A percentile compares a stretch with the other conserved stretches of the same genome.
Conservation (phyloP, 2,797 vertebrate genomes). For the Cyclopterus lumpus region DNA sequence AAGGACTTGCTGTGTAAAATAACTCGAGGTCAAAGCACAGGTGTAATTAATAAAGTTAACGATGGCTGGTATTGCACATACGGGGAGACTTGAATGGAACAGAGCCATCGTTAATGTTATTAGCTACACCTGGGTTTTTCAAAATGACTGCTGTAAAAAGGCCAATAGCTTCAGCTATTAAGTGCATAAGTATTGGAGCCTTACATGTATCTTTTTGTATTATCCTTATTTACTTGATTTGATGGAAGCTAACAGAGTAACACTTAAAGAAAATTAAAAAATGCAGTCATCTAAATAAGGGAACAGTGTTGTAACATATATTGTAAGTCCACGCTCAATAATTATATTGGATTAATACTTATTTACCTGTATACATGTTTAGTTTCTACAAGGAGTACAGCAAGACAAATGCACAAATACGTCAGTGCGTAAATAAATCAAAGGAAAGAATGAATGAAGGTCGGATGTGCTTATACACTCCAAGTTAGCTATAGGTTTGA, state of each 20-base stretch:
- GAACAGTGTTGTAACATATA: not conserved
- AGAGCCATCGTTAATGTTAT: not conserved
- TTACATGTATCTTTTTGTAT: not conserved
- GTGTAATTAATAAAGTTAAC: not conserved
- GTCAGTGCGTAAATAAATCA: not conserved
- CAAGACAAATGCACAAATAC: constrained; percentile 4
- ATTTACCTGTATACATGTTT: not conserved
- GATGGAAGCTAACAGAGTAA: not conserved
- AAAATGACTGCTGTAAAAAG: not conserved
- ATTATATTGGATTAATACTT: constrained; percentile 4
- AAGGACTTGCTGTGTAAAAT: not conserved
- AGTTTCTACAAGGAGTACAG: not conserved
- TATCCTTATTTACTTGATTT: not conserved
- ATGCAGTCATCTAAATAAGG: not conserved
- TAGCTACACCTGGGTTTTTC: too few relatives aligned
- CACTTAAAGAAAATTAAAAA: not conserved
- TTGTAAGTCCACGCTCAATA: constrained; percentile 8
- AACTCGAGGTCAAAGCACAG: not conserved
- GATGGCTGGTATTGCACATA: not conserved
- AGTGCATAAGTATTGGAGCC: not conserved
- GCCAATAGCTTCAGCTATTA: not conserved
- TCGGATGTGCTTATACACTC: constrained; percentile 15
- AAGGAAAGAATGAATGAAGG: constrained; percentile 39
- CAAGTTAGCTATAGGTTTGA: constrained; percentile 22
- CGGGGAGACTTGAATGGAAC: not conserved